phyloP scores from a whole-genome alignment of 1,140 invertebrate genomes.

The Delia radicum region DNA sequence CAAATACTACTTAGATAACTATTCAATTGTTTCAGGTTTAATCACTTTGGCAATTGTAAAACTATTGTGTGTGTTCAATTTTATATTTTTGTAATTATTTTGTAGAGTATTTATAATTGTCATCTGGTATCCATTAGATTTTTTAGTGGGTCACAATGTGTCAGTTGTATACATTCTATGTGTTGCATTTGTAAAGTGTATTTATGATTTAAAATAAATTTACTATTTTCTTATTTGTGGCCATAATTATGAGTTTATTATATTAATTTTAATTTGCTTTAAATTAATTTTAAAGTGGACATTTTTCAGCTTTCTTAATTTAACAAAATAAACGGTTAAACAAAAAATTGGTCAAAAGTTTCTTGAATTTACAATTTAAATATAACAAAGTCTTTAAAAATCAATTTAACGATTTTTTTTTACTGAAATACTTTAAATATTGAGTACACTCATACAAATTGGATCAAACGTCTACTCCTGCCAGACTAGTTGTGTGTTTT shows the following conservation, averaged over 20 bases:
- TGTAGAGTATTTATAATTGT: background rate
- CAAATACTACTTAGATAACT: background rate
- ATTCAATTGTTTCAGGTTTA: background rate
- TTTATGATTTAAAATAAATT: background rate
- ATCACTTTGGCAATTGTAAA: background rate
- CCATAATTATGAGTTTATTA: background rate
- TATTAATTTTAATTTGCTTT: background rate
- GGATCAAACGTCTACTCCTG: no score
- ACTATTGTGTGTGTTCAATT: constrained; percentile 1
- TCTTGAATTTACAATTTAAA: no score
- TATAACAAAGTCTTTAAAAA: no score
- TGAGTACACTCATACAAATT: no score
- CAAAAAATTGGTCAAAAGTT: no score
- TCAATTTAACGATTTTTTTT: no score
- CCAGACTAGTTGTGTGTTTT: no score
- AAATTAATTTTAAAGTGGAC: no score
- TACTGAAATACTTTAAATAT: no score
- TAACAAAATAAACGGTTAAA: no score
- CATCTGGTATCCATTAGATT: background rate
- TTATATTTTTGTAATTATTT: background rate
- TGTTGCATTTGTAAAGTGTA: constrained; percentile 2
- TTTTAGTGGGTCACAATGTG: constrained; percentile 2
- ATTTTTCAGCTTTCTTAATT: no score
- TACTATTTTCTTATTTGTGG: background rate
- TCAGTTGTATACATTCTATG: background rate